Evolutionary conservation across 2,888 invertebrate species (phyloP).

Genomic region (Cetonia aurata): DNA sequence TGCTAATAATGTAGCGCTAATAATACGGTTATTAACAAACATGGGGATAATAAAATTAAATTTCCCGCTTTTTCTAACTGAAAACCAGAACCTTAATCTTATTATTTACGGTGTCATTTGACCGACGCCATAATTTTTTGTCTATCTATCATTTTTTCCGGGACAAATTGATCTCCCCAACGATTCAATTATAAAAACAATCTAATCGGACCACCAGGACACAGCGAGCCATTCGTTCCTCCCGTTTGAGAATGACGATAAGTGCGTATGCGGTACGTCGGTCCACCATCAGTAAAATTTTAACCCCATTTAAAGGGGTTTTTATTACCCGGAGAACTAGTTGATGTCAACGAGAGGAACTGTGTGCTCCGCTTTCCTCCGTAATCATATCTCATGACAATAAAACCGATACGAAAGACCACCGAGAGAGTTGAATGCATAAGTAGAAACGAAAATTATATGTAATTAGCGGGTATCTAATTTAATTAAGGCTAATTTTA

Average conservation of each 20-base stretch:
- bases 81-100: slow-evolving; percentile 28
- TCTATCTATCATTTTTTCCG: slow-evolving; percentile 34
- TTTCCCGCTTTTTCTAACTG: slow-evolving; percentile 17
- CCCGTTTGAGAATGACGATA: slow-evolving; percentile 5
- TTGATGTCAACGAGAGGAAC: slow-evolving; percentile 26
- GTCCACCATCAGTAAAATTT: slow-evolving; percentile 22
- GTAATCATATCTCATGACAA: slow-evolving; percentile 50
- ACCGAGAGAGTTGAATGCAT: slow-evolving; percentile 48
- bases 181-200: slow-evolving; percentile 45
- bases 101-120: slow-evolving; percentile 45
- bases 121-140: slow-evolving; percentile 31
- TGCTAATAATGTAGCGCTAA: slow-evolving; percentile 9
- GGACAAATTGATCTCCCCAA: slow-evolving; percentile 24
- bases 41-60: slow-evolving; percentile 24
- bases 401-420: slow-evolving; percentile 49
- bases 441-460: slow-evolving; percentile 46
- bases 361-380: slow-evolving; percentile 4
- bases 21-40: slow-evolving; percentile 30
- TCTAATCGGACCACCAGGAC: slow-evolving; percentile 43
- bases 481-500: slow-evolving; percentile 46
- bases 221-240: neutral
- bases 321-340: slow-evolving; percentile 28
- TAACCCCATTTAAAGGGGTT: slow-evolving; percentile 39
- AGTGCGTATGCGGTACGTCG: slow-evolving; percentile 3
- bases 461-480: slow-evolving; percentile 50